Percentiles rank a stretch among this genome's conserved stretches.
phyloP scores from a whole-genome alignment of 2,113 vertebrate species.

The Podarcis cretensis region DNA sequence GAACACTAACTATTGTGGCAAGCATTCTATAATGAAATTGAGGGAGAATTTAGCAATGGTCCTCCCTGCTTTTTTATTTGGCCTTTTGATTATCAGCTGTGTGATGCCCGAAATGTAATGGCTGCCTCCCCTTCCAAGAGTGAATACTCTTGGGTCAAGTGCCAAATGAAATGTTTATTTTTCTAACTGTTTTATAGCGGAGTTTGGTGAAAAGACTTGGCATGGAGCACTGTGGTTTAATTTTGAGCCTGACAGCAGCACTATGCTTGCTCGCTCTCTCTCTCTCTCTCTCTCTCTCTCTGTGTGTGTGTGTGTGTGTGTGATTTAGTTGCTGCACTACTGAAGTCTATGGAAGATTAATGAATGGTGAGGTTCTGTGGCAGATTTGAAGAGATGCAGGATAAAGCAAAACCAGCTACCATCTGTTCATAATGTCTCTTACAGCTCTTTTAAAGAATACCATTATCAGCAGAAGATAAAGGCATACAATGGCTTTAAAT shows the following conservation, averaged over 20 bases:
- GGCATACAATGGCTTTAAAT: conserved; percentile 83
- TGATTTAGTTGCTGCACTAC: conserved; percentile 94
- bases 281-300: conserved; percentile 67
- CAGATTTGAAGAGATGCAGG: conserved; percentile 93
- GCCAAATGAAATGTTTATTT: conserved; percentile 84
- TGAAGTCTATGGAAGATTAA: conserved; percentile 98
- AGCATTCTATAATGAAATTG: conserved; percentile 62
- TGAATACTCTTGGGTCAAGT: conserved; percentile 73
- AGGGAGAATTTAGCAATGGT: conserved; percentile 77
- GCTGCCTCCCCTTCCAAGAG: conserved; percentile 71
- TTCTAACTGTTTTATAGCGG: conserved; percentile 85
- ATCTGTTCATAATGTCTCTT: conserved; percentile 95
- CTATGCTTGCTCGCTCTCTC: conserved; percentile 75
- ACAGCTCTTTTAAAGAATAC: conserved; percentile 92
- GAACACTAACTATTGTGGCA: conserved; percentile 55
- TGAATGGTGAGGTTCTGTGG: conserved; percentile 92
- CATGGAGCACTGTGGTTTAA: conserved; percentile 83
- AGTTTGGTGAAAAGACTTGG: conserved; percentile 86
- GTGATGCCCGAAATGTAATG: conserved; percentile 76
- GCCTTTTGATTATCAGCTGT: conserved; percentile 56
- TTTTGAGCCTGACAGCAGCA: conserved; percentile 91
- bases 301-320: conserved; percentile 71
- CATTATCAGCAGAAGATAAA: conserved; percentile 89
- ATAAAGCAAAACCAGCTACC: conserved; percentile 89
- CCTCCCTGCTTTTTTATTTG: conserved; percentile 72